Evolutionary conservation across 1,140 invertebrate species (phyloP).

Genomic region (Megathymus violae): DNA sequence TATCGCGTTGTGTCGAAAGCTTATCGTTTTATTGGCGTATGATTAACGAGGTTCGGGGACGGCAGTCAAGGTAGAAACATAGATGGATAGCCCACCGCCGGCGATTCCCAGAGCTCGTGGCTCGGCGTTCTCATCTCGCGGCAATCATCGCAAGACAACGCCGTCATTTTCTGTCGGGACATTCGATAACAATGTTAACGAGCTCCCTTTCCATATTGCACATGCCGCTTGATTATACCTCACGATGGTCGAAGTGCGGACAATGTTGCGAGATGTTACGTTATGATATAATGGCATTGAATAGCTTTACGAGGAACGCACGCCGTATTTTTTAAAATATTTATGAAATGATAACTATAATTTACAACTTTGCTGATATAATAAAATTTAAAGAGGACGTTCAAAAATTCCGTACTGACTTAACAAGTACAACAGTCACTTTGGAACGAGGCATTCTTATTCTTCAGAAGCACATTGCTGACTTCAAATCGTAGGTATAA

Average conservation of each 20-base stretch:
- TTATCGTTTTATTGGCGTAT: conserved; percentile 46
- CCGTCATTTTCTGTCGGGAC: conserved; percentile 40
- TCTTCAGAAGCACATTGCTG: too few species aligned
- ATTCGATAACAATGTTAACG: conserved; percentile 38
- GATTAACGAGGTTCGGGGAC: conserved; percentile 46
- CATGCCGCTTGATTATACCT: conserved; percentile 28
- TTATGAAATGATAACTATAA: conserved; percentile 13
- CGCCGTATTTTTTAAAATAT: conserved; percentile 8
- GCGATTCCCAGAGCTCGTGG: conserved; percentile 57
- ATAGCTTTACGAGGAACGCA: neutral
- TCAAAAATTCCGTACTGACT: neutral
- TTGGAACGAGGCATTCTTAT: too few species aligned
- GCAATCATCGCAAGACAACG: conserved; percentile 44
- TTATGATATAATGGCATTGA: conserved; percentile 28
- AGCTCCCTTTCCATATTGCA: conserved; percentile 31
- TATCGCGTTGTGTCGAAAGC: conserved; percentile 22
- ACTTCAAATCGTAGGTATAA: too few species aligned
- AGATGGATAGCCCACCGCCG: conserved; percentile 62
- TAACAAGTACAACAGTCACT: too few species aligned
- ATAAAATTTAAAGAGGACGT: neutral
- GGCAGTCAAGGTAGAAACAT: conserved; percentile 40
- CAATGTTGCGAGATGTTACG: conserved; percentile 18
- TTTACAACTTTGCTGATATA: neutral
- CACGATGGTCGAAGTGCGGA: conserved; percentile 7
- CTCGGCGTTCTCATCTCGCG: conserved; percentile 42